Percentiles rank a stretch among this genome's conserved stretches.
These are phyloP conservation scores for Albula goreensis DNA, from an alignment of 2,113 vertebrate genomes.

Conservation along the genomic window DNA sequence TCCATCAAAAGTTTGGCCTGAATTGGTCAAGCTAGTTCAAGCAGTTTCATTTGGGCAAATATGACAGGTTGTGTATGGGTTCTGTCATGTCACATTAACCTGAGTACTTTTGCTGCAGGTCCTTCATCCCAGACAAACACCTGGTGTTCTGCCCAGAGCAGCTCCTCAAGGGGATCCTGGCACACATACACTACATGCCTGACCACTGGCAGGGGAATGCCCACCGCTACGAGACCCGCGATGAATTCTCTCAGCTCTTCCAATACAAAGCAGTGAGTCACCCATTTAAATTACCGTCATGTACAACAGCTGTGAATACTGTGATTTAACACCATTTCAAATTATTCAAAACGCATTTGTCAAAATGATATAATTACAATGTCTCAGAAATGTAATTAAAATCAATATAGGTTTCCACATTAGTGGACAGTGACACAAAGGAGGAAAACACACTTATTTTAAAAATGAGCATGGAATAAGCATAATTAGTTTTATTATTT, in stretches of 20 bases:
- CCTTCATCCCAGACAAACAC: slow-evolving; percentile 96
- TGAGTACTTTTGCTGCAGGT: slow-evolving; percentile 65
- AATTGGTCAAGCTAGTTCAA: not conserved
- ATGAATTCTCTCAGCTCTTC: slow-evolving; percentile 97
- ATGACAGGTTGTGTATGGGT: not conserved
- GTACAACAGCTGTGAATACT: not conserved
- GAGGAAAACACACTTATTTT: too few relatives aligned
- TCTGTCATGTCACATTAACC: not conserved
- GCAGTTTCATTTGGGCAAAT: not conserved
- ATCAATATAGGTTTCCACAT: too few relatives aligned
- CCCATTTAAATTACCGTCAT: not conserved
- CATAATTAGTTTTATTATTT: too few relatives aligned
- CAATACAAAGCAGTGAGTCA: slow-evolving; percentile 97
- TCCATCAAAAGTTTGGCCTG: not conserved
- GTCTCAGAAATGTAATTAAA: too few relatives aligned
- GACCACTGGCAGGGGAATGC: slow-evolving; percentile 99
- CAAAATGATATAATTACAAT: not conserved
- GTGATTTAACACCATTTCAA: not conserved
- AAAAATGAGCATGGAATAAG: too few relatives aligned
- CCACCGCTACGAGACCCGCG: slow-evolving; percentile 92
- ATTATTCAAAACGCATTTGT: not conserved
- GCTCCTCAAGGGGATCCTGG: slow-evolving; percentile 91
- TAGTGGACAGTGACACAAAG: too few relatives aligned
- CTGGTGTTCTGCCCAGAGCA: slow-evolving; percentile 97
- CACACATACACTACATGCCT: slow-evolving; percentile 98